These are phyloP conservation scores for Alexandromys fortis DNA, from an alignment of 2,113 vertebrate species.

Conservation along the genomic window DNA sequence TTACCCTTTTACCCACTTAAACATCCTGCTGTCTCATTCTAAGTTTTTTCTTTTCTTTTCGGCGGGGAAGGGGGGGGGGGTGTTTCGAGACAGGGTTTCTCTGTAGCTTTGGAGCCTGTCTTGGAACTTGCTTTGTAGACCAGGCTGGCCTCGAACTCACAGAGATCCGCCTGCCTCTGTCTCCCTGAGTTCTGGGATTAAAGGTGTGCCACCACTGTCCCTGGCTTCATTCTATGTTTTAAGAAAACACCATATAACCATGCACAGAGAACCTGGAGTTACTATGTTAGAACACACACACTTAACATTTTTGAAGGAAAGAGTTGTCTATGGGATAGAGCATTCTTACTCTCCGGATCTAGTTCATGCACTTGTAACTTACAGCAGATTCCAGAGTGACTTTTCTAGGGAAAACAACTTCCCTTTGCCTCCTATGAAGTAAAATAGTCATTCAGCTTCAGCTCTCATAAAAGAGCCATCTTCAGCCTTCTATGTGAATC, in stretches of 20 bases:
- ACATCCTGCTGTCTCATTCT: background rate
- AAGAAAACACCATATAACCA: background rate
- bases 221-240: background rate
- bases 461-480: background rate
- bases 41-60: background rate
- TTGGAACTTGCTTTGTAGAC: too few relatives aligned
- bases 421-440: background rate
- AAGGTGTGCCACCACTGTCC: too few relatives aligned
- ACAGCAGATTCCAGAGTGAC: background rate
- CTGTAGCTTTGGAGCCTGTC: too few relatives aligned
- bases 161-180: too few relatives aligned
- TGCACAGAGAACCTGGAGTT: background rate
- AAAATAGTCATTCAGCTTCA: background rate
- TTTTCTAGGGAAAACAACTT: slow-evolving; percentile 39
- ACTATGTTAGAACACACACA: background rate
- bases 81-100: too few relatives aligned
- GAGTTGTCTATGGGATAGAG: background rate
- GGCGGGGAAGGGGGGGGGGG: too few relatives aligned
- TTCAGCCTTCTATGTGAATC: background rate
- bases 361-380: background rate
- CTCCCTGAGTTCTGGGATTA: too few relatives aligned
- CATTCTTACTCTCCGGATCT: background rate
- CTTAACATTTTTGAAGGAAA: background rate
- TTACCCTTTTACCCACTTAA: background rate
- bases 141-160: too few relatives aligned